Base-by-base conservation (phyloP, 2,888 invertebrate genomes). In the Leptopilina drosophilae region DNA sequence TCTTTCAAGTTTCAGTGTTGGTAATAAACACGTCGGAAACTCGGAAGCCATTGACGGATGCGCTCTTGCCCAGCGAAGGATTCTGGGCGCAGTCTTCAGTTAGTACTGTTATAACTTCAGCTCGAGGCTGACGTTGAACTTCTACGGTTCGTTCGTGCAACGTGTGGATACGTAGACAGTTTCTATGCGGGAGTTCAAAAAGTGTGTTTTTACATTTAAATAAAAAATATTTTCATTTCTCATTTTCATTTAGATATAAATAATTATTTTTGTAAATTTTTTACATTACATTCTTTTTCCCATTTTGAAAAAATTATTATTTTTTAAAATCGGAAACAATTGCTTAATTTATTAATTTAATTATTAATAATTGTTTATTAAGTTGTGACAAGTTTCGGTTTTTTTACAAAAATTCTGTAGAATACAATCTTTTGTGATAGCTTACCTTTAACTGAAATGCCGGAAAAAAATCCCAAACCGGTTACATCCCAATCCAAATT, bases 41-140 rank as follows among this genome's bases (percentile, higher is more conserved):
- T 69, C 53, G 69, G 69, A 69, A 69, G 69, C 69, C 69, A 69
- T 69, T 69, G 69, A 69, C 69, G 69, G 49, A 69, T 69, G 69
- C 69, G 53, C 69, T 69, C 49, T 49, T 69, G 53, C 49, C 42
- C 42, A 66, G 66, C n/a, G 69, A 69, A 69, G 53, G 69, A 69
- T 76, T 80, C 81, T 69, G 53, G 53, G 69, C 69, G 69, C 69
- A 69, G 77, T 77, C 77, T 64, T 76, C 59, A 89, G 89, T 62
- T 49, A 89, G 89, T 89, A 89, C 89, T 88, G 89, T 89, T 89
- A 89, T 87, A 87, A 87, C 89, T 84, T 83, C 87, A 87, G 85
- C 81, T 81, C 85, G 87, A 84, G 88, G 56, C 85, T 87, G 87
- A 88, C 87, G 88, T 69, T 26, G 53, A 69, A 69, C 53, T 69